phyloP scores from a whole-genome alignment of 2,797 vertebrate species.

The Lycodopsis pacificus region DNA sequence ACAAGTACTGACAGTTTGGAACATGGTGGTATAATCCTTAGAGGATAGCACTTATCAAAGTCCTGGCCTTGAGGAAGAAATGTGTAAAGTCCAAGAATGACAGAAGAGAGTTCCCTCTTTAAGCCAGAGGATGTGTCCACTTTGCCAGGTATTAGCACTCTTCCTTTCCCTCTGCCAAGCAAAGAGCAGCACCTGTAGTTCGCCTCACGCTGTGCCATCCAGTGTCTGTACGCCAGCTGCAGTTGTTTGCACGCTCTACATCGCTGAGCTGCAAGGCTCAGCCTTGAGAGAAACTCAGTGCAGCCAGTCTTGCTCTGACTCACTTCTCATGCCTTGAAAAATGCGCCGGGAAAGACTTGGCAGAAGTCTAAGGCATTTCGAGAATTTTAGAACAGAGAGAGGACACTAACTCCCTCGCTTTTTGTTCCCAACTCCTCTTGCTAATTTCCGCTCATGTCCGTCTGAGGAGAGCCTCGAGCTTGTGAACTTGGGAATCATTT shows the following conservation, averaged over 20 bases:
- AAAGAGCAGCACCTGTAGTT: slow-evolving; percentile 76
- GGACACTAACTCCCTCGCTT: slow-evolving; percentile 59
- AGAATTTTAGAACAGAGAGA: slow-evolving; percentile 76
- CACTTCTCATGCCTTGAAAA: slow-evolving; percentile 74
- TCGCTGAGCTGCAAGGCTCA: slow-evolving; percentile 60
- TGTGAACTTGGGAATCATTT: slow-evolving; percentile 76
- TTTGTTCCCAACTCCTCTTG: slow-evolving; percentile 55
- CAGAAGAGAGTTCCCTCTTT: slow-evolving; percentile 62
- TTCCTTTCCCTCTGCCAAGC: slow-evolving; percentile 63
- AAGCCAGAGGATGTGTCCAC: slow-evolving; percentile 67
- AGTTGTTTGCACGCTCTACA: slow-evolving; percentile 66
- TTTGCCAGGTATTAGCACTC: slow-evolving; percentile 67
- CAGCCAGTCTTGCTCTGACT: slow-evolving; percentile 70
- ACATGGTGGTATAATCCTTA: slow-evolving; percentile 73
- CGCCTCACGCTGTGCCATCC: slow-evolving; percentile 73
- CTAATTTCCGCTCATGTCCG: slow-evolving; percentile 77
- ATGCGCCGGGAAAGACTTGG: slow-evolving; percentile 78
- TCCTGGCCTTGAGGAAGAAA: slow-evolving; percentile 74
- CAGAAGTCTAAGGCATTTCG: slow-evolving; percentile 79
- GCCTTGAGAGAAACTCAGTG: slow-evolving; percentile 60
- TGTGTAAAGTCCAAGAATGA: slow-evolving; percentile 72
- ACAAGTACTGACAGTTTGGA: slow-evolving; percentile 72
- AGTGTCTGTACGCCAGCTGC: slow-evolving; percentile 80
- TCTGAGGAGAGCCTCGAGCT: slow-evolving; percentile 78
- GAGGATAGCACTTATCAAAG: slow-evolving; percentile 73